Percentiles rank a stretch among this genome's conserved stretches.
Evolutionary conservation across 1,140 invertebrate genomes (phyloP).

Genomic region (Oryzaephilus surinamensis): DNA sequence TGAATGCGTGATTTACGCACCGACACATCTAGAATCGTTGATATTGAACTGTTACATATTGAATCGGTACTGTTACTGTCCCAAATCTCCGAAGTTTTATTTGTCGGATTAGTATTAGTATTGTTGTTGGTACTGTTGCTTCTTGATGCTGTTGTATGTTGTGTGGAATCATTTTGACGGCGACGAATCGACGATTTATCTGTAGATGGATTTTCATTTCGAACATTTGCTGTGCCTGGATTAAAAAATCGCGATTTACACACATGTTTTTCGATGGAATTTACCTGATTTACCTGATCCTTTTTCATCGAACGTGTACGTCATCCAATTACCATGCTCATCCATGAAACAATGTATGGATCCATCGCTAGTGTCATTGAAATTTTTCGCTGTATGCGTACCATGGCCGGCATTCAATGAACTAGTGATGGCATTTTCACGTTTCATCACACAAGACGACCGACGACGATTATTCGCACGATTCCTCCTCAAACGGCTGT

Average conservation of each 20-base stretch:
- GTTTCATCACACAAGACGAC: constrained; percentile 1
- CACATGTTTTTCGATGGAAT: not conserved
- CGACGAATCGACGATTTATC: constrained; percentile 10
- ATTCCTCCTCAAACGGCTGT: constrained; percentile 18
- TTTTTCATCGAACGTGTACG: constrained; percentile 80
- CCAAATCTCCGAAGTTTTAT: constrained; percentile 34
- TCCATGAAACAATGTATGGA: constrained; percentile 78
- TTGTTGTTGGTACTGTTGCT: constrained; percentile 26
- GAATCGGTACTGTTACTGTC: constrained; percentile 34
- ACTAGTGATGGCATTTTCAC: constrained; percentile 24
- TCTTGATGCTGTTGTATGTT: constrained; percentile 30
- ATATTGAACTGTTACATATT: constrained; percentile 43
- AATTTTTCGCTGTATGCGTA: constrained; percentile 65
- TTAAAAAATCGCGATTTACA: constrained; percentile 30
- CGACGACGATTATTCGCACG: constrained; percentile 13
- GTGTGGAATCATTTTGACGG: constrained; percentile 12
- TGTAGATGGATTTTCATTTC: constrained; percentile 7
- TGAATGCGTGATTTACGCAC: no score
- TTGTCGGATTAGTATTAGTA: no score
- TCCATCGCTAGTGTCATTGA: constrained; percentile 79
- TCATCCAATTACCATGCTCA: constrained; percentile 60
- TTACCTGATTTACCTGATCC: constrained; percentile 38
- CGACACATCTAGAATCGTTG: constrained; percentile 18
- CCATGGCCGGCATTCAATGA: constrained; percentile 38
- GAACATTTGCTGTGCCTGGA: constrained; percentile 18